Evolutionary conservation across 2,113 vertebrate species (phyloP).

Genomic region (Hirundichthys speculiger): DNA sequence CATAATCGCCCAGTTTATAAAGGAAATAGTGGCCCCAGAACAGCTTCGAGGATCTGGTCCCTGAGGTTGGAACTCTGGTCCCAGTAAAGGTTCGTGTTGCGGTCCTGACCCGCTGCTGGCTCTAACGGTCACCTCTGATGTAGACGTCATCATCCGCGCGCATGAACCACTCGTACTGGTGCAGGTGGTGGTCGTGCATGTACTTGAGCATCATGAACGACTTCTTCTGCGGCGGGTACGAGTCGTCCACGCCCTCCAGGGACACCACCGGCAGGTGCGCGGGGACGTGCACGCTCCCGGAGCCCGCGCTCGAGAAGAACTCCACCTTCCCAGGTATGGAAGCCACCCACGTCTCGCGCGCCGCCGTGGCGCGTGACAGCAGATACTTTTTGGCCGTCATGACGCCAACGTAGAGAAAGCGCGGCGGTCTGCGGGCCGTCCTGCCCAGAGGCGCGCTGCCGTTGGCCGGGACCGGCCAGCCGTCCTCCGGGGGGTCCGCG

Average conservation of each 20-base stretch:
- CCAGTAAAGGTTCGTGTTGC: no score
- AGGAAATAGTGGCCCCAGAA: no score
- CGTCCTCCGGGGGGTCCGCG: background rate
- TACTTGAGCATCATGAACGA: conserved; percentile 97
- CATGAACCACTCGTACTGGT: conserved; percentile 94
- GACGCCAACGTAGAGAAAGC: conserved; percentile 93
- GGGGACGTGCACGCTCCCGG: conserved; percentile 80
- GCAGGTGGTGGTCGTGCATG: conserved; percentile 91
- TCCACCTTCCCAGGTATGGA: conserved; percentile 93
- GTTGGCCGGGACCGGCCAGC: background rate
- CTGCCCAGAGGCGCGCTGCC: conserved; percentile 51
- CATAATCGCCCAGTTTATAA: no score
- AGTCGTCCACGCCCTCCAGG: conserved; percentile 90
- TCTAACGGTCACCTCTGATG: conserved; percentile 88
- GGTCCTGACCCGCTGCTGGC: no score
- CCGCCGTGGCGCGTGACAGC: conserved; percentile 90
- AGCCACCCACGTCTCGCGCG: conserved; percentile 94
- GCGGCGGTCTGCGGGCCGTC: conserved; percentile 51
- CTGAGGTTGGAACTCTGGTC: no score
- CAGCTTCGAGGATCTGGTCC: no score
- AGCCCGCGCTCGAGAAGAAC: conserved; percentile 98
- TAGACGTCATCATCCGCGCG: conserved; percentile 92
- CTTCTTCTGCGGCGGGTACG: conserved; percentile 94
- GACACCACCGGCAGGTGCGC: conserved; percentile 91
- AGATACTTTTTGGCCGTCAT: conserved; percentile 99